Evolutionary conservation across 2,888 invertebrate genomes (phyloP).

Genomic region (Gari tellinella): DNA sequence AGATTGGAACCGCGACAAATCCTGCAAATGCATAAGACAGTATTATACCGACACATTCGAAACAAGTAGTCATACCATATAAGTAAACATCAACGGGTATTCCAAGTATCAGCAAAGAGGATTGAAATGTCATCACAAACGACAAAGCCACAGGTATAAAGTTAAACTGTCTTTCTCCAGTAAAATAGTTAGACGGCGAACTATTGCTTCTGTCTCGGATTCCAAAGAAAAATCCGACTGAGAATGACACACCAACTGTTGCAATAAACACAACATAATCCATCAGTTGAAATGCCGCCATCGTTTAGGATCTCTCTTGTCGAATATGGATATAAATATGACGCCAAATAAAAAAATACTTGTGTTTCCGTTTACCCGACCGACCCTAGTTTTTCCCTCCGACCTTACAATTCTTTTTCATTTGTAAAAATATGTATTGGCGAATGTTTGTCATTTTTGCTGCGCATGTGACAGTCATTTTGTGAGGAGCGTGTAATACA

Average conservation of each 20-base stretch:
- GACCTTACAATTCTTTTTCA: too few species aligned
- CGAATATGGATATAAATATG: too few species aligned
- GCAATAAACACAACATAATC: slow-evolving; percentile 3
- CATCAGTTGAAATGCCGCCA: not conserved
- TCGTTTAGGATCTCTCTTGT: too few species aligned
- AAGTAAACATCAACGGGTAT: slow-evolving; percentile 30
- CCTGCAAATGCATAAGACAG: slow-evolving; percentile 21
- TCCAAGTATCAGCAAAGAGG: slow-evolving; percentile 29
- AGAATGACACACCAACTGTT: slow-evolving; percentile 20
- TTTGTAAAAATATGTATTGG: too few species aligned
- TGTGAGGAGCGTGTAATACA: too few species aligned
- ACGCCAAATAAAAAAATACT: too few species aligned
- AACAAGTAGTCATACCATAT: slow-evolving; percentile 21
- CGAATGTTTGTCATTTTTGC: too few species aligned
- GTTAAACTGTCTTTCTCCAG: slow-evolving; percentile 21
- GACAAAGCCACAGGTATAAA: slow-evolving; percentile 35
- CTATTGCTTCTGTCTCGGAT: slow-evolving; percentile 14
- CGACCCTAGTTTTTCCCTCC: too few species aligned
- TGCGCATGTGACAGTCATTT: too few species aligned
- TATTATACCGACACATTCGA: slow-evolving; percentile 9
- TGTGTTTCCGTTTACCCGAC: too few species aligned
- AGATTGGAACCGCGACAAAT: slow-evolving; percentile 21
- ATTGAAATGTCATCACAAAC: slow-evolving; percentile 41
- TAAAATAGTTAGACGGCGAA: slow-evolving; percentile 28
- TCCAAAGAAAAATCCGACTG: slow-evolving; percentile 35